A percentile compares a stretch with the other conserved stretches of the same genome.
phyloP scores from a whole-genome alignment of 2,113 vertebrate species.

The Osmerus eperlanus region DNA sequence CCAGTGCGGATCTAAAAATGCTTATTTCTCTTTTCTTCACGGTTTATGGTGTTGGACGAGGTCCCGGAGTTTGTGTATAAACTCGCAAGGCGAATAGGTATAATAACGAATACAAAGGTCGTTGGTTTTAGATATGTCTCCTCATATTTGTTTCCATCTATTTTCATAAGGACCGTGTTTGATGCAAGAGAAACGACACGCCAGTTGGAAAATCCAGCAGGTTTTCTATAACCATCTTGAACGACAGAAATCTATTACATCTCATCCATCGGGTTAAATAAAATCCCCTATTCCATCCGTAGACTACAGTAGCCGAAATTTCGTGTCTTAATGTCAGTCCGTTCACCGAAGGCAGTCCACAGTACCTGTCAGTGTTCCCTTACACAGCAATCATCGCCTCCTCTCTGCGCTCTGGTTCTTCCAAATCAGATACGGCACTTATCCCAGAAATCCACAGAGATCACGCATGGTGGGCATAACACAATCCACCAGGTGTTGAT shows the following conservation, averaged over 20 bases:
- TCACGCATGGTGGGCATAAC: constrained; percentile 19
- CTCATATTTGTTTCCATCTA: constrained; percentile 24
- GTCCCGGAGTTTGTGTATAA: constrained; percentile 26
- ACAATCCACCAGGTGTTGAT: constrained; percentile 46
- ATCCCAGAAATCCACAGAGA: constrained; percentile 46
- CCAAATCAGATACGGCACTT: constrained; percentile 23
- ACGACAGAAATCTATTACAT: not conserved
- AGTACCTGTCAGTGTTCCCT: constrained; percentile 20
- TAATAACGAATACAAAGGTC: constrained; percentile 38
- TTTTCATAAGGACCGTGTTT: constrained; percentile 12
- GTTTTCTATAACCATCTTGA: constrained; percentile 1
- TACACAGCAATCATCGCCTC: constrained; percentile 6
- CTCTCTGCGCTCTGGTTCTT: constrained; percentile 42
- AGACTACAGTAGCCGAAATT: not conserved
- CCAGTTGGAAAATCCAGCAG: constrained; percentile 28
- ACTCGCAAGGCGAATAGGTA: constrained; percentile 10
- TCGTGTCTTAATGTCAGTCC: constrained; percentile 40
- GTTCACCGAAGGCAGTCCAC: constrained; percentile 41
- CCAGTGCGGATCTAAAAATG: constrained; percentile 85
- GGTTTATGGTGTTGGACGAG: constrained; percentile 22
- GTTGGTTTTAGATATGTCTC: constrained; percentile 14
- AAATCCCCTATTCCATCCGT: not conserved
- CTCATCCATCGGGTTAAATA: constrained; percentile 2
- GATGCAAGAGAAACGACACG: constrained; percentile 21
- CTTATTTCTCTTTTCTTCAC: constrained; percentile 42